Base-by-base conservation (phyloP, 2,888 invertebrate species). In the Conops quadrifasciatus region DNA sequence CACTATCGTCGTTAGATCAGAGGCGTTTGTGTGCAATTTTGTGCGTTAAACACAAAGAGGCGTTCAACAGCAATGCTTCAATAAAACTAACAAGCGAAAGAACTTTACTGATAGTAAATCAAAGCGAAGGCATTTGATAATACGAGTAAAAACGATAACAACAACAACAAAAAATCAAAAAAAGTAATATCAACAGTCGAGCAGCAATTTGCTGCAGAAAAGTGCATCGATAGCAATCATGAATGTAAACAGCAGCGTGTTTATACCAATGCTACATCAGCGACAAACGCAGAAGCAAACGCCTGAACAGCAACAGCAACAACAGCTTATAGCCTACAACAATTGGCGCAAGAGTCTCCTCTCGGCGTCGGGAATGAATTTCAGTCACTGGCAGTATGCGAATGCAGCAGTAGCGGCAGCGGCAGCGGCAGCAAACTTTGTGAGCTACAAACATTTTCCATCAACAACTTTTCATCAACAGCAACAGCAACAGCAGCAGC, bases 211-310 rank as follows among this genome's bases (percentile, higher is more conserved):
- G 3, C 21, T 21, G n/a, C n/a, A 56, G 45, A 19, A 67, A 56
- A 53, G 36, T 21, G n/a, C 36, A 66, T 21, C 28, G 9, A 28
- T 28, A 51, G 53, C n/a, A 15, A 21, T 2, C 2, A 68, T 68
- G 68, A 68, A 68, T 28, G 51, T 62, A 36, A 68, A 68, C 62
- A 68, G 62, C 53, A 26, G 21, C 11, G 36, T 62, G 2, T 68
- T 68, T 51, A 21, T 51, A 30, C 60, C 60, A 43, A 19, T 68
- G 67, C 49, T 62, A 2, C 16, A 49, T n/a, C 43, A 63, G 43
- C 62, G 21, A 19, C 36, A 62, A 13, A 28, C 26, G 16, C 64
- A 47, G 16, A 13, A 26, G n/a, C 47, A 24, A 9, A 16, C 11
- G 28, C 28, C 11, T 11, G n/a, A 64, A 11, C 56, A 67, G n/a